A percentile compares a stretch with the other conserved stretches of the same genome.
phyloP scores from a whole-genome alignment of 2,888 invertebrate genomes.

The Noctua fimbriata region DNA sequence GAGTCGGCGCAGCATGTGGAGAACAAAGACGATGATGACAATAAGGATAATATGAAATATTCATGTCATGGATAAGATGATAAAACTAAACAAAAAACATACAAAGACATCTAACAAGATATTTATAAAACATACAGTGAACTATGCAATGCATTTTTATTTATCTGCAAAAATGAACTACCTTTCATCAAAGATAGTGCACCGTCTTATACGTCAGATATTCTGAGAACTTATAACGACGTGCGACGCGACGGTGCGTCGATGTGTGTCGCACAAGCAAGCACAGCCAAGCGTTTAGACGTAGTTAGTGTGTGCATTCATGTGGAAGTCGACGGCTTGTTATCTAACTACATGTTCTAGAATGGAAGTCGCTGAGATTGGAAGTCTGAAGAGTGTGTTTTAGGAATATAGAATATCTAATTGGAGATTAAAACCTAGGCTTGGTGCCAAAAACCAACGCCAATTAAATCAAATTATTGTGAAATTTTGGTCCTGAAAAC shows the following conservation, averaged over 20 bases:
- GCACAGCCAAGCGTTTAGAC: conserved; percentile 67
- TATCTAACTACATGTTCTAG: conserved; percentile 59
- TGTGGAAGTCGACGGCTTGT: conserved; percentile 69
- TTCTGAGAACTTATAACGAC: conserved; percentile 43
- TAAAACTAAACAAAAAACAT: neutral
- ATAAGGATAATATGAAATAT: too few species aligned
- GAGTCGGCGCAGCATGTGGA: too few species aligned
- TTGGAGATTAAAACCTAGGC: neutral
- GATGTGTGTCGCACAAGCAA: conserved; percentile 36
- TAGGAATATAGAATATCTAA: neutral
- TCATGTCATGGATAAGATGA: too few species aligned
- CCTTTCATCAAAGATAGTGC: conserved; percentile 13
- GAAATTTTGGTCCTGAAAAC: neutral
- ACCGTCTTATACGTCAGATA: neutral
- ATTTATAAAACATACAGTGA: neutral
- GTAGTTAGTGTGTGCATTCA: conserved; percentile 77
- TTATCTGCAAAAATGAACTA: neutral
- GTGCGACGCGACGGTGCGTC: conserved; percentile 30
- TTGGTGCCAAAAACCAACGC: neutral
- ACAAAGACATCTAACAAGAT: neutral
- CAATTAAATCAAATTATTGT: neutral
- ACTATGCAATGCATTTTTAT: neutral
- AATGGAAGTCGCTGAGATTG: conserved; percentile 28
- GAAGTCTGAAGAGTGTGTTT: neutral
- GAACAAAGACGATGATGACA: neutral